A percentile compares a stretch with the other conserved stretches of the same genome.
Conservation (phyloP, 2,888 invertebrate species). For the Aphodius sticticus region DNA sequence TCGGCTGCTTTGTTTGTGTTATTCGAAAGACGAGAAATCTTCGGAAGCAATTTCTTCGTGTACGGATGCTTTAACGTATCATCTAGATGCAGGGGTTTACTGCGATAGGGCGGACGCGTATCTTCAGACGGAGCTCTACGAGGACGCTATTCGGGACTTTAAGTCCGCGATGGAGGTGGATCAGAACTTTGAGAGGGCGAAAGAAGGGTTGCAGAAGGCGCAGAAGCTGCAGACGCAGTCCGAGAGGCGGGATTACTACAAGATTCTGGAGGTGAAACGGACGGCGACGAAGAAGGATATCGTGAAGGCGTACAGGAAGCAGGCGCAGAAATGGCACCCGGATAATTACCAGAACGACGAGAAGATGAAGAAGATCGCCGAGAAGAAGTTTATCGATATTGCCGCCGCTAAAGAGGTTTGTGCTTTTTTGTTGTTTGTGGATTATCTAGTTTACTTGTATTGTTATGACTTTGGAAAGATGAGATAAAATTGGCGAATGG, state of each 20-base stretch:
- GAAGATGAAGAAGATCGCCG: slow-evolving; percentile 91
- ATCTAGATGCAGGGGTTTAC: slow-evolving; percentile 77
- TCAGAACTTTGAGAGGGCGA: slow-evolving; percentile 79
- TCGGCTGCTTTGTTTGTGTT: slow-evolving; percentile 83
- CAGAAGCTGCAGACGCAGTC: slow-evolving; percentile 93
- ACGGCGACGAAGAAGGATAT: slow-evolving; percentile 93
- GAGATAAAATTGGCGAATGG: too few relatives aligned
- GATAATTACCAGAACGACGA: slow-evolving; percentile 86
- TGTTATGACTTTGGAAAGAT: neutral
- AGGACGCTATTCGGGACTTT: slow-evolving; percentile 90
- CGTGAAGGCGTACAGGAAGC: slow-evolving; percentile 93
- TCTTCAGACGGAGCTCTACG: slow-evolving; percentile 87
- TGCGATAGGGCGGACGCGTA: slow-evolving; percentile 95
- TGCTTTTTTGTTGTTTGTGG: slow-evolving; percentile 43
- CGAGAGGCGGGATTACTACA: slow-evolving; percentile 95
- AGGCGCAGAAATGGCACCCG: slow-evolving; percentile 99
- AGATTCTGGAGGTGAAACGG: slow-evolving; percentile 91
- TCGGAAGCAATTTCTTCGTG: slow-evolving; percentile 80
- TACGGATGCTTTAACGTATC: slow-evolving; percentile 78
- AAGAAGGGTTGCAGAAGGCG: slow-evolving; percentile 87
- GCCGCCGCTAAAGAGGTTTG: slow-evolving; percentile 98
- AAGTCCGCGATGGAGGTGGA: slow-evolving; percentile 87
- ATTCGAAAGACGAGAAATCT: slow-evolving; percentile 73
- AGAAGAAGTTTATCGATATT: slow-evolving; percentile 98
- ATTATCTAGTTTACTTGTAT: neutral